Evolutionary conservation across 2,113 vertebrate species (phyloP), one percentile per base, ranked within the genome.

Genomic region (Pollachius pollachius): DNA sequence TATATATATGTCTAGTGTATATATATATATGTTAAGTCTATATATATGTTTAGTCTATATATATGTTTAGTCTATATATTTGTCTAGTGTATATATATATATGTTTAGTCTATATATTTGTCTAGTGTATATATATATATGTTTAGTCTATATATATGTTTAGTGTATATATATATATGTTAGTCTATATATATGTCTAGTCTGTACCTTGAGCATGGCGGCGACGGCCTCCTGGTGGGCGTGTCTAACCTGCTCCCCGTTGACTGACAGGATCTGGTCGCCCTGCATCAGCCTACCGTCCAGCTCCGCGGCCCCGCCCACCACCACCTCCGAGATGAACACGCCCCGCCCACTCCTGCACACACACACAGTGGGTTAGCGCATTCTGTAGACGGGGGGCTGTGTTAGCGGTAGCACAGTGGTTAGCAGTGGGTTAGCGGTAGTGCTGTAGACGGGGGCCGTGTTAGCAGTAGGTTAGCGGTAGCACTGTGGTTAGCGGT

Each of bases 261-360:
- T 94, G 84, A 99, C 95, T 7, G 94, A 94, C 84, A 98, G 85
- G 86, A 99, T 99, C 87, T 97, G 96, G 78, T 98, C 97, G 62
- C 97, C 97, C 82, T 95, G 95, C 93, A 96, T 99, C 83, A 99
- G 88, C 70, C 96, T 93, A n/a, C 96, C 95, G 57, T 99, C 96
- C 64, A 96, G 88, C 82, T 98, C 95, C 54, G 96, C 97, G 0
- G 95, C 96, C 64, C 97, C 97, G 15, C 96, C 96, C 92, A 94
- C 95, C 86, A 98, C 96, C 82, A 99, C 90, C 81, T 98, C 96
- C 0, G 97, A 99, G 88, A 99, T 95, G 82, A 98, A 99, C 71
- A 98, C 96, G 60, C 97, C 96, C 0, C 90, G 95, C 18, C 92
- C 92, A 7, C 89, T 92, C 77, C 92, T 93, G 18, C 3, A 57